Evolutionary conservation across 2,113 vertebrate genomes (phyloP), one percentile per base, ranked within the genome.

Genomic region (Ivindomyrus marchei): DNA sequence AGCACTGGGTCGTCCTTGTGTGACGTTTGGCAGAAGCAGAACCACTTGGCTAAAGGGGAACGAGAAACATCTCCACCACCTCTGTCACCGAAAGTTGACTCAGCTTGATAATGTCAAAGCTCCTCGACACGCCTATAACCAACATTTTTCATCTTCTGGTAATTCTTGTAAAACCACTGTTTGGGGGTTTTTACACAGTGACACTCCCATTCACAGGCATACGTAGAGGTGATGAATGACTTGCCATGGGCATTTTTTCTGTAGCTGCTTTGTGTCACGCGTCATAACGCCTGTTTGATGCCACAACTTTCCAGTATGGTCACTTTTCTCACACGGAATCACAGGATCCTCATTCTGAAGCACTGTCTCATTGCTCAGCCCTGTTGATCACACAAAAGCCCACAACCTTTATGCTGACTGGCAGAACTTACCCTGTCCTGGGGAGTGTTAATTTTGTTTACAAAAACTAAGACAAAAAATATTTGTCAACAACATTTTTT

Each of bases 91-190:
- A 86, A 86, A 86, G 50, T 47, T 56, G 85, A 87, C 85, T 56
- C 47, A 87, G 85, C 85, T 36, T 36, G 49, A 36, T 53, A 87
- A 87, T 39, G 52, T 66, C 56, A 39, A 87, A 49, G 10, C 27
- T 39, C 36, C 52, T n/a, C 21, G 52, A 45, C 53, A 62, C 49
- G 21, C 53, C 87, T 88, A 45, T 88, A 46, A 66, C 53, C 10
- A 53, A n/a, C 56, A 45, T 88, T 88, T 62, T 88, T 62, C 39
- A n/a, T 36, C 39, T 88, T 45, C 87, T 88, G 31, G 87, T 88
- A 88, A 88, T 62, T 88, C 56, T 66, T 45, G 56, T 42, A 39
- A 62, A 87, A 87, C 56, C 36, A 3, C 87, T 45, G 49, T 53
- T 87, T 56, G 3, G 13, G 85, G 85, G n/a, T 36, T n/a, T 52